These are phyloP conservation scores for Drosophila jambulina DNA, from an alignment of 1,140 invertebrate species.

Conservation along the genomic window DNA sequence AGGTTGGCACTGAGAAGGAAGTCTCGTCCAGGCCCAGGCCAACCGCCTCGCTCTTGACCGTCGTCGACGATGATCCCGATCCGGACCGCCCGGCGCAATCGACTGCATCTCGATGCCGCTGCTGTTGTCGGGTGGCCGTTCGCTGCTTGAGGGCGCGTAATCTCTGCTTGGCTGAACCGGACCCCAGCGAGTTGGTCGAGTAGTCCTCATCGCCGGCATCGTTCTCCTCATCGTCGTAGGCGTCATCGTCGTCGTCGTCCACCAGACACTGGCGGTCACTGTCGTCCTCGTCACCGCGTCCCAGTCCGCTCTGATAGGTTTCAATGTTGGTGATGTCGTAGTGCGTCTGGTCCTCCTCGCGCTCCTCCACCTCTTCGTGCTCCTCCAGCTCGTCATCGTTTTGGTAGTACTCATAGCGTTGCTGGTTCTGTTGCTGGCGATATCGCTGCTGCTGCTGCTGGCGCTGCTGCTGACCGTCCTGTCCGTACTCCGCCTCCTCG, in stretches of 20 bases:
- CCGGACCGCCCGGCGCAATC: slow-evolving; percentile 63
- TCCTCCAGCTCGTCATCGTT: slow-evolving; percentile 69
- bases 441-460: slow-evolving; percentile 61
- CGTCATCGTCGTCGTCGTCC: slow-evolving; percentile 67
- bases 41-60: slow-evolving; percentile 74
- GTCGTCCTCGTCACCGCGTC: slow-evolving; percentile 74
- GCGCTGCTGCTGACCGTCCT: slow-evolving; percentile 56
- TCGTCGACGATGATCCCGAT: slow-evolving; percentile 75
- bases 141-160: slow-evolving; percentile 76
- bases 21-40: slow-evolving; percentile 71
- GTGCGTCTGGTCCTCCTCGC: slow-evolving; percentile 82
- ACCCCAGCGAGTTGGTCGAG: slow-evolving; percentile 75
- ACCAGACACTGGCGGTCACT: slow-evolving; percentile 80
- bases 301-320: slow-evolving; percentile 74
- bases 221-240: slow-evolving; percentile 75
- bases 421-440: slow-evolving; percentile 62
- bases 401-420: slow-evolving; percentile 78
- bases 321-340: slow-evolving; percentile 84
- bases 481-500: slow-evolving; percentile 56
- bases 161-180: slow-evolving; percentile 74
- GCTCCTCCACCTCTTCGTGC: slow-evolving; percentile 65
- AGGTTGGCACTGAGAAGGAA: slow-evolving; percentile 84
- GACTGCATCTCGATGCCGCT: slow-evolving; percentile 65
- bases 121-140: slow-evolving; percentile 54
- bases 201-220: slow-evolving; percentile 81